phyloP scores from a whole-genome alignment of 2,797 vertebrate species.

The Myripristis murdjan region DNA sequence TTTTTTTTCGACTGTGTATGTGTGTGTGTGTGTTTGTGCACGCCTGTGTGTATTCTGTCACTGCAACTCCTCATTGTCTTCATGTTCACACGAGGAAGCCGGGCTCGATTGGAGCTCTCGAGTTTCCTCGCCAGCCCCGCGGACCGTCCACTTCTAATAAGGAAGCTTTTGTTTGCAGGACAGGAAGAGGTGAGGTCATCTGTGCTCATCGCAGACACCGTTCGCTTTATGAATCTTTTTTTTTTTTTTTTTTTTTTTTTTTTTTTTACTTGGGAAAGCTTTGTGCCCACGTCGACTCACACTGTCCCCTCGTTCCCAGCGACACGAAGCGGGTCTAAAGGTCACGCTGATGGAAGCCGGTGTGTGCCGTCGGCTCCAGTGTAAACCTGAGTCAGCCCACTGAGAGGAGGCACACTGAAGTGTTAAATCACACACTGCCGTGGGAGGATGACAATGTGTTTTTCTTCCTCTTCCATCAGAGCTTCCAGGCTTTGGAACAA shows the following conservation, averaged over 20 bases:
- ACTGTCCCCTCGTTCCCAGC: slow-evolving; percentile 39
- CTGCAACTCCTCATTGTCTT: slow-evolving; percentile 13
- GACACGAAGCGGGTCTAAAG: slow-evolving; percentile 27
- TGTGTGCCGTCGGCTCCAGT: slow-evolving; percentile 8
- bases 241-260: too few species aligned
- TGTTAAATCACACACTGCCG: neutral
- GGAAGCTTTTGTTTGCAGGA: slow-evolving; percentile 70
- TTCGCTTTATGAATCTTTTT: slow-evolving; percentile 61
- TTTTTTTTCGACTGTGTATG: slow-evolving; percentile 22
- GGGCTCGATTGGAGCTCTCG: slow-evolving; percentile 19
- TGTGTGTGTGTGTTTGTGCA: slow-evolving; percentile 8
- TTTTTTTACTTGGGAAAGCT: slow-evolving; percentile 9
- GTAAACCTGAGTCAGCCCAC: neutral
- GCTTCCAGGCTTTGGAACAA: too few species aligned
- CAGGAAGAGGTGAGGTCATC: slow-evolving; percentile 79
- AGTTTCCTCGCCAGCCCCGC: slow-evolving; percentile 22
- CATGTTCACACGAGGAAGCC: slow-evolving; percentile 31
- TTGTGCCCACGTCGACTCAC: slow-evolving; percentile 66
- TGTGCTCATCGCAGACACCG: slow-evolving; percentile 58
- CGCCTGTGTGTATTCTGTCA: slow-evolving; percentile 33
- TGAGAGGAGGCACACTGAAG: slow-evolving; percentile 17
- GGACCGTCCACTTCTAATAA: slow-evolving; percentile 40
- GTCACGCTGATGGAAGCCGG: slow-evolving; percentile 31
- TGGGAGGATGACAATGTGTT: too few species aligned
- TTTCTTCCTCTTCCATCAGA: too few species aligned